phyloP scores from a whole-genome alignment of 2,888 invertebrate genomes.

The Cryptocephalus primarius region DNA sequence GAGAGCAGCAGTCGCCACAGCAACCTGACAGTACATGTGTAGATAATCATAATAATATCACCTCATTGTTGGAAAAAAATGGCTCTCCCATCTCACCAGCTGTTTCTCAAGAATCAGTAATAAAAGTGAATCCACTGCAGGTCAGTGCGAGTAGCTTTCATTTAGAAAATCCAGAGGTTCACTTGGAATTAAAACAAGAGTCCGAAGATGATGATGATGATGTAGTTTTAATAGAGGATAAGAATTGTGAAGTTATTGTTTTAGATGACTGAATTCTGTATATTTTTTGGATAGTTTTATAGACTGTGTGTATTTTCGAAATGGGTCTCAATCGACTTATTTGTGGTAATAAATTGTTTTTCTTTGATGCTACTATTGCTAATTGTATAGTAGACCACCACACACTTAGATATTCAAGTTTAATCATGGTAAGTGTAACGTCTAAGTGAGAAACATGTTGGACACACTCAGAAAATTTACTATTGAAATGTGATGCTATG shows the following conservation, averaged over 20 bases:
- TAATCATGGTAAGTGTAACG: no score
- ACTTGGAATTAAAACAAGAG: background rate
- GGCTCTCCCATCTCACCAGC: no score
- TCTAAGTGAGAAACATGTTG: no score
- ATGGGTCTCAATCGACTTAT: no score
- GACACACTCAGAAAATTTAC: no score
- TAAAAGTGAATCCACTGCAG: conserved; percentile 6
- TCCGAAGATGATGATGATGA: conserved; percentile 22
- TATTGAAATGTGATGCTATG: no score
- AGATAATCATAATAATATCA: background rate
- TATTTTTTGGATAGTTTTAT: conserved; percentile 2
- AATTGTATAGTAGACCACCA: no score
- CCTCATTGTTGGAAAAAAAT: no score
- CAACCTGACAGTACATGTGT: background rate
- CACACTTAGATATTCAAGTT: no score
- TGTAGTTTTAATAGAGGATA: conserved; percentile 19
- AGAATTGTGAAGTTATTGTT: conserved; percentile 23
- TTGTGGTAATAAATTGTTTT: no score
- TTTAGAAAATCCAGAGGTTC: conserved; percentile 5
- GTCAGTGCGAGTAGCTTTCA: conserved; percentile 8
- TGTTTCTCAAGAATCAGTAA: conserved; percentile 3
- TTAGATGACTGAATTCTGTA: conserved; percentile 22
- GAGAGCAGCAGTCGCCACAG: background rate
- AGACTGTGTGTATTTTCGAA: background rate
- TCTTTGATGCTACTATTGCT: no score